These are phyloP conservation scores for Caenorhabditis virilis DNA, from an alignment of 2,888 invertebrate genomes.

Conservation along the genomic window DNA sequence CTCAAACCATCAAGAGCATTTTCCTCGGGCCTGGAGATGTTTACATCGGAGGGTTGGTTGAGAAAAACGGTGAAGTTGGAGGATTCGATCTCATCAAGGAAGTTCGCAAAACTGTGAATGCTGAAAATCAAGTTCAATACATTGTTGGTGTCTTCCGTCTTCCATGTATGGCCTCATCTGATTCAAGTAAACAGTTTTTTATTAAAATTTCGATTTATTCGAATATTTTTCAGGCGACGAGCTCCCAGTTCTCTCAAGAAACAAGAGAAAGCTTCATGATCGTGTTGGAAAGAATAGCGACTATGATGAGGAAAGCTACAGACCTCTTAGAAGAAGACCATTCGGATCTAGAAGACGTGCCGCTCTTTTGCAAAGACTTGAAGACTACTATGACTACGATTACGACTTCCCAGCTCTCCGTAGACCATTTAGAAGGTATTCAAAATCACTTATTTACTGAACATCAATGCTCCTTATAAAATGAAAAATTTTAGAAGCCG, in stretches of 20 bases:
- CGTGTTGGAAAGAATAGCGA: conserved; percentile 27
- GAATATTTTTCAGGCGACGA: conserved; percentile 32
- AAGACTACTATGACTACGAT: conserved; percentile 45
- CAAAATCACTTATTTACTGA: neutral
- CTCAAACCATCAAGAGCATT: conserved; percentile 52
- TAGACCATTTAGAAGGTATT: conserved; percentile 29
- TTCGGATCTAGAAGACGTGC: conserved; percentile 30
- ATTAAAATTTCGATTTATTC: no score
- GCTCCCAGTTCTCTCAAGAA: conserved; percentile 34
- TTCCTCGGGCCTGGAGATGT: conserved; percentile 56
- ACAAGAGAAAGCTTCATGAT: conserved; percentile 31
- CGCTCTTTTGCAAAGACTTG: conserved; percentile 31
- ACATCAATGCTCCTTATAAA: neutral
- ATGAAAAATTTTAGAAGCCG: conserved; percentile 20
- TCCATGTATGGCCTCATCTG: conserved; percentile 35
- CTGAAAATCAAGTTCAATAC: conserved; percentile 56
- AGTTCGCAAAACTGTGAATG: conserved; percentile 58
- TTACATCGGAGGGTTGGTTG: conserved; percentile 47
- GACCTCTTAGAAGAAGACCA: conserved; percentile 13
- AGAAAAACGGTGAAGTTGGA: conserved; percentile 33
- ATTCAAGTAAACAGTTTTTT: no score
- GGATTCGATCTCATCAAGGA: conserved; percentile 66
- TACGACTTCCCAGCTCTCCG: conserved; percentile 23
- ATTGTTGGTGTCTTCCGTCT: conserved; percentile 55
- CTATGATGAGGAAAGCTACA: conserved; percentile 25